These are phyloP conservation scores for Nothura maculosa DNA, from an alignment of 2,797 vertebrate species.

Conservation along the genomic window DNA sequence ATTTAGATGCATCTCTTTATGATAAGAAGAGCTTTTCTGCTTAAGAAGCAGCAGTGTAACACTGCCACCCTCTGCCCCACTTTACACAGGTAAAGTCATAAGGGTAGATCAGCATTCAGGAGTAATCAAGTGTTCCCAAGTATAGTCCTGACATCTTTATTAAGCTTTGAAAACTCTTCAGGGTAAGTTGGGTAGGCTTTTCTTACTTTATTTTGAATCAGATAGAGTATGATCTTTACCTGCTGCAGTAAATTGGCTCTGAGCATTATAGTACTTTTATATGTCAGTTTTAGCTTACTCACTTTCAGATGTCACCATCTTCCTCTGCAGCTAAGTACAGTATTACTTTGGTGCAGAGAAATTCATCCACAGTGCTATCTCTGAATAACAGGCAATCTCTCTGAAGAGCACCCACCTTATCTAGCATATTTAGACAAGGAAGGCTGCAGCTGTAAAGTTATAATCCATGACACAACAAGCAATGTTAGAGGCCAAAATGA, in stretches of 20 bases:
- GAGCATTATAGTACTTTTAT: background rate
- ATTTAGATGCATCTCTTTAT: background rate
- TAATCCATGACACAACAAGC: background rate
- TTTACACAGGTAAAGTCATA: background rate
- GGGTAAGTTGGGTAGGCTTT: background rate
- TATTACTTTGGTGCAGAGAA: background rate
- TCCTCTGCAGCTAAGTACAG: background rate
- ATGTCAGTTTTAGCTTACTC: background rate
- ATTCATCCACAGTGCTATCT: background rate
- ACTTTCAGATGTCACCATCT: background rate
- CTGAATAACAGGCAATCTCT: background rate
- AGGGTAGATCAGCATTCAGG: background rate
- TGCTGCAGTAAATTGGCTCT: background rate
- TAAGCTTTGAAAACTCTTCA: background rate
- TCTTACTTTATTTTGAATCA: background rate
- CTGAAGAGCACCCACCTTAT: background rate
- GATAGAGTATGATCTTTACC: background rate
- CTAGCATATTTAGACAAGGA: background rate
- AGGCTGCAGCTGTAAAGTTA: background rate
- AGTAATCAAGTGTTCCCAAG: conserved; percentile 15
- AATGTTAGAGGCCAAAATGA: conserved; percentile 2
- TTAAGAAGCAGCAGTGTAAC: conserved; percentile 37
- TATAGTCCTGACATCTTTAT: background rate
- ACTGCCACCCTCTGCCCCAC: conserved; percentile 61
- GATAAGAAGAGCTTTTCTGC: background rate